Evolutionary conservation across 2,888 invertebrate genomes (phyloP).

Genomic region (Glyphotaelius pellucidus): DNA sequence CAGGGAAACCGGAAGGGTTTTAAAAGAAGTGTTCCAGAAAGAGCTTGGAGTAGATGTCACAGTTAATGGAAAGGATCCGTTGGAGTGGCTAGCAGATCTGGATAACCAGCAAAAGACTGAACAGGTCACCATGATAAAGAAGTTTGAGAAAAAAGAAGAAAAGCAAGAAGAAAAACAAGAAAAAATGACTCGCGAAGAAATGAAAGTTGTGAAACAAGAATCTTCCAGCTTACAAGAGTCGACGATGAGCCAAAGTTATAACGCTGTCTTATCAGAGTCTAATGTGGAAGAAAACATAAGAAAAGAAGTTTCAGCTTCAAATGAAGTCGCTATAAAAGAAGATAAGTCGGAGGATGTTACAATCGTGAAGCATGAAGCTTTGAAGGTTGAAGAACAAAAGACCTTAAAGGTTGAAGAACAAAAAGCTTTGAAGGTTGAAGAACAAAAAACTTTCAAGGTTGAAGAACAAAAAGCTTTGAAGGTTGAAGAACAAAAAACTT

Average conservation of each 20-base stretch:
- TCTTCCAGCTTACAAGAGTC: background rate
- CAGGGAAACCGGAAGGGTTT: constrained; percentile 52
- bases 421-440: too few relatives aligned
- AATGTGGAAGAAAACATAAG: constrained; percentile 55
- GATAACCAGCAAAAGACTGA: constrained; percentile 65
- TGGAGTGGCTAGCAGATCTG: constrained; percentile 69
- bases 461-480: background rate
- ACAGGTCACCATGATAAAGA: background rate
- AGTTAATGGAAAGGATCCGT: constrained; percentile 68
- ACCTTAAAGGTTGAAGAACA: too few relatives aligned
- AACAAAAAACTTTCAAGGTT: background rate
- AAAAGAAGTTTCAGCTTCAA: background rate
- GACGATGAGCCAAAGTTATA: background rate
- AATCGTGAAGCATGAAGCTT: background rate
- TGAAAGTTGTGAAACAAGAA: background rate
- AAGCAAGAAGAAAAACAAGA: constrained; percentile 29
- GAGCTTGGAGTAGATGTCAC: constrained; percentile 64
- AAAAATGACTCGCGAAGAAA: constrained; percentile 3
- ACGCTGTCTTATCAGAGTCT: constrained; percentile 36
- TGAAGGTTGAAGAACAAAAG: background rate
- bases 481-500: too few relatives aligned
- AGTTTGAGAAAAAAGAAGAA: constrained; percentile 18
- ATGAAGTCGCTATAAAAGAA: background rate
- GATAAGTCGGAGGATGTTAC: background rate
- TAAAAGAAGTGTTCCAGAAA: constrained; percentile 62